Evolutionary conservation across 2,113 vertebrate genomes (phyloP), one percentile per base, ranked within the genome.

Genomic region (Speoplatyrhinus poulsoni): DNA sequence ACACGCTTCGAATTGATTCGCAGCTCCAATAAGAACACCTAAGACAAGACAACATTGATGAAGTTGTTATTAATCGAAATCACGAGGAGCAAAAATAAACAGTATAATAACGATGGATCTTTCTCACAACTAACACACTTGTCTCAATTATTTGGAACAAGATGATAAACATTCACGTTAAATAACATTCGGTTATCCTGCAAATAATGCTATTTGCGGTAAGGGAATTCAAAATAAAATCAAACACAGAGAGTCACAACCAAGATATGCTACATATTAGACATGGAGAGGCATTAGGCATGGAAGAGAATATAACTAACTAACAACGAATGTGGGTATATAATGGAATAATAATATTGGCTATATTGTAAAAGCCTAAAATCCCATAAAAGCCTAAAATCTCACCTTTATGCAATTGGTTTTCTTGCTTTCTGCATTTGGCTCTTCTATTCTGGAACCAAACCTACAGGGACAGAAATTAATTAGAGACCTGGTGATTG

Each of bases 371-470:
- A 26, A 26, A 26, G 26, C 26, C 26, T 26, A 26, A 26, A 26
- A 16, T 32, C 46, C 15, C 10, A 32, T 10, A 32, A 62, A 60
- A 58, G 41, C 26, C 77, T 82, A 50, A 58, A 70, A 70, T 53
- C 65, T 0, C 94, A 98, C 97, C 96, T 98, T 99, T 98, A 91
- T 98, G 97, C 63, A 99, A 91, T 62, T 98, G 97, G 88, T 99
- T 99, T 86, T 99, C 97, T 84, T 98, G 96, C 81, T 98, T 99
- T 86, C 96, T 95, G 87, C 96, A 98, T 85, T 98, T 98, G 85
- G 97, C 96, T 89, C 97, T 93, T 87, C 96, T 93, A 86, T 98
- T 98, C 89, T 98, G 97, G 93, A 98, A 98, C 97, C 97, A 98
- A 82, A 98, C 97, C 97, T 98, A 88, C 67, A 84, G 89, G 85